phyloP scores from a whole-genome alignment of 2,888 invertebrate species.

The Blastobasis lacticolella region DNA sequence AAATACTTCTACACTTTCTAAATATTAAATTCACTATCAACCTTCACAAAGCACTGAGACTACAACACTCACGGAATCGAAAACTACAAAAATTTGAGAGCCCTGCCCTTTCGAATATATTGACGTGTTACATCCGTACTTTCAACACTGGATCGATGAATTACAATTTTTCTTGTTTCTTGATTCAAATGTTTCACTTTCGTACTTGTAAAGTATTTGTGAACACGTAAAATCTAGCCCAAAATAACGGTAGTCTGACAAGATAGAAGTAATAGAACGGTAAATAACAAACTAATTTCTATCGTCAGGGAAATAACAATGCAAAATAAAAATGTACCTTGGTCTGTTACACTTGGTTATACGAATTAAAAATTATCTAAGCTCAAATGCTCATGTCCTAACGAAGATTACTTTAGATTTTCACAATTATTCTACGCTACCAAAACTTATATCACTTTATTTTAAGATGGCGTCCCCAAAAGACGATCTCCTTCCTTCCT shows the following conservation, averaged over 20 bases:
- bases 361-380: constrained; percentile 53
- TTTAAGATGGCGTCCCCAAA: constrained; percentile 73
- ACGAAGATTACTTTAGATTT: constrained; percentile 69
- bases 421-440: constrained; percentile 69
- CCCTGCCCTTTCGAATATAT: constrained; percentile 67
- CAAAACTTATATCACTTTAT: constrained; percentile 76
- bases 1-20: no score
- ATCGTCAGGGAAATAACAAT: constrained; percentile 41
- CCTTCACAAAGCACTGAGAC: constrained; percentile 24
- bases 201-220: constrained; percentile 14
- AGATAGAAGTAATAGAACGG: constrained; percentile 49
- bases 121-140: constrained; percentile 72
- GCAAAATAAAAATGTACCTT: constrained; percentile 78
- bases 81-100: constrained; percentile 48
- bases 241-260: constrained; percentile 53
- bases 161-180: constrained; percentile 27
- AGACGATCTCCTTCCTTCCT: constrained; percentile 64
- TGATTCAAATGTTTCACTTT: constrained; percentile 14
- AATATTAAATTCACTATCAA: not conserved
- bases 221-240: constrained; percentile 26
- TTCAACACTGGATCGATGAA: constrained; percentile 61
- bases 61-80: constrained; percentile 57
- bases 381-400: constrained; percentile 54
- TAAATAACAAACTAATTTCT: constrained; percentile 62
- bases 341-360: constrained; percentile 85